phyloP scores from a whole-genome alignment of 1,140 invertebrate species.

The Micrasema longulum region DNA sequence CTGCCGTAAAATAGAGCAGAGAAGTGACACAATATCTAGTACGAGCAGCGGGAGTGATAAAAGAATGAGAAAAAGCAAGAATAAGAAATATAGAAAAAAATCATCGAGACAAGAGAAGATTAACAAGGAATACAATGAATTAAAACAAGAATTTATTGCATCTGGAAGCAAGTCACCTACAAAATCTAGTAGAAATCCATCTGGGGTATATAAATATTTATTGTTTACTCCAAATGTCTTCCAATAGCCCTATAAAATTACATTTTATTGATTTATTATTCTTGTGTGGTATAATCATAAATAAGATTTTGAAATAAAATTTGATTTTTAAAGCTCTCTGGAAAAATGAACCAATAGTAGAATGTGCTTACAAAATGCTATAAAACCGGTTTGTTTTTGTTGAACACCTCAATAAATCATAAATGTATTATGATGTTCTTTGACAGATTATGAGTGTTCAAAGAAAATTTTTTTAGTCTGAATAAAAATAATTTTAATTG shows the following conservation, averaged over 20 bases:
- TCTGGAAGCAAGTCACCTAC: constrained; percentile 14
- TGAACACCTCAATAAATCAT: too few relatives aligned
- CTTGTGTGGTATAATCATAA: background rate
- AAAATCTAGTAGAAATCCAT: constrained; percentile 19
- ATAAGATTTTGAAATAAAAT: too few relatives aligned
- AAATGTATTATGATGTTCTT: too few relatives aligned
- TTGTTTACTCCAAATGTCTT: too few relatives aligned
- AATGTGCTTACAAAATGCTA: too few relatives aligned
- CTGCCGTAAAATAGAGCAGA: constrained; percentile 59
- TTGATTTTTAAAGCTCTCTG: too few relatives aligned
- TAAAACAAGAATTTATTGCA: constrained; percentile 31
- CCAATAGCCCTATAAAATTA: too few relatives aligned
- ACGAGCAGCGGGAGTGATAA: constrained; percentile 57
- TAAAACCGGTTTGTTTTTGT: too few relatives aligned
- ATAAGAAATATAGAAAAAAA: constrained; percentile 53
- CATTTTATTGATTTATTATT: background rate
- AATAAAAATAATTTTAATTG: background rate
- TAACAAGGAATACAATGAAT: constrained; percentile 38
- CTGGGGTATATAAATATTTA: background rate
- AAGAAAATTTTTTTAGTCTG: background rate
- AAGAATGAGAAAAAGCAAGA: constrained; percentile 56
- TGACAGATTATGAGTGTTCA: too few relatives aligned
- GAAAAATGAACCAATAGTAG: too few relatives aligned
- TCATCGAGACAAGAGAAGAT: constrained; percentile 19
- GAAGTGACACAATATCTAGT: constrained; percentile 58